Percentiles rank a stretch among this genome's conserved stretches.
These are phyloP conservation scores for Mionectes olivaceus DNA, from an alignment of 2,797 vertebrate genomes.

Conservation along the genomic window DNA sequence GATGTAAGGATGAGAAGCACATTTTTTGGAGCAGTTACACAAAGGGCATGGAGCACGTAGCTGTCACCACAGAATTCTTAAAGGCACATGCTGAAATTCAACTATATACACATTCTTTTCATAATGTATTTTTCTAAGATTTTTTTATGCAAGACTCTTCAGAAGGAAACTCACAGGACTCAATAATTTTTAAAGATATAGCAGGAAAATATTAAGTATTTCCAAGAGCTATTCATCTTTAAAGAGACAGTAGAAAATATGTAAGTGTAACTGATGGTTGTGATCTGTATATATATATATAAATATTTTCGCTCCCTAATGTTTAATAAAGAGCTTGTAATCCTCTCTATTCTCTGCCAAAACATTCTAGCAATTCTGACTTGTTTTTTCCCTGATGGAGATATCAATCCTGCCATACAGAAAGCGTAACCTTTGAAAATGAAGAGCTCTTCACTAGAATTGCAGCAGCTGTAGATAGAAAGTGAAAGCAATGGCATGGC, in stretches of 20 bases:
- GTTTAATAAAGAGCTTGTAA: not conserved
- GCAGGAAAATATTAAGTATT: not conserved
- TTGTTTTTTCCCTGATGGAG: not conserved
- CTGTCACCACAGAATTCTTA: not conserved
- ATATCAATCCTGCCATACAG: not conserved
- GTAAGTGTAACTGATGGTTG: not conserved
- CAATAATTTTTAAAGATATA: not conserved
- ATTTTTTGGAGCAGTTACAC: not conserved
- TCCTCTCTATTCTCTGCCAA: not conserved
- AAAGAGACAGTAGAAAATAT: not conserved
- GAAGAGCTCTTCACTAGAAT: conserved; percentile 21
- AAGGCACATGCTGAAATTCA: not conserved
- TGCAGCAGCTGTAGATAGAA: conserved; percentile 55
- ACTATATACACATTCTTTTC: not conserved
- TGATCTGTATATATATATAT: not conserved
- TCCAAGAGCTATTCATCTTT: not conserved
- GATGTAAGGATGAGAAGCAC: rapidly evolving
- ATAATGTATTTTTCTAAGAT: not conserved
- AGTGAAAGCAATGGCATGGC: conserved; percentile 46
- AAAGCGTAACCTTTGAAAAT: conserved; percentile 31
- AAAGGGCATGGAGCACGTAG: not conserved
- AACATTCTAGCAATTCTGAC: not conserved
- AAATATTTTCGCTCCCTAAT: not conserved
- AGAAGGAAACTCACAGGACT: not conserved
- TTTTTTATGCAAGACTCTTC: not conserved